Conservation (phyloP, 2,888 invertebrate species). For the Dynastes grantii region DNA sequence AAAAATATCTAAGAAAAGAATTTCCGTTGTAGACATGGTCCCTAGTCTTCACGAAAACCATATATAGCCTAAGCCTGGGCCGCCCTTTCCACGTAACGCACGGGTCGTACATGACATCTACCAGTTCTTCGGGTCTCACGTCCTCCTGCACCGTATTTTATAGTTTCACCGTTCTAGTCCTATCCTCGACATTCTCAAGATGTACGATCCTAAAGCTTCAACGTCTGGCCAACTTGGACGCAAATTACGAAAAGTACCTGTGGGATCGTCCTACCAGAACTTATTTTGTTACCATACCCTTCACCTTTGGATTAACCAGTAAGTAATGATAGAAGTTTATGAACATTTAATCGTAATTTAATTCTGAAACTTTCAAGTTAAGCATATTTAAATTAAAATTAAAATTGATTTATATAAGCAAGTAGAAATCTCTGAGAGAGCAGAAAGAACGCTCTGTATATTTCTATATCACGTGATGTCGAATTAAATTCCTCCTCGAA, state of each 20-base stretch:
- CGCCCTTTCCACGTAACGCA: conserved; percentile 52
- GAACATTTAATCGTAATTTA: neutral
- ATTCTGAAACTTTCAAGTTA: neutral
- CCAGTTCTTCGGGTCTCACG: conserved; percentile 50
- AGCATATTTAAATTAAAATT: neutral
- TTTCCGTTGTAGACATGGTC: conserved; percentile 52
- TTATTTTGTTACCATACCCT: conserved; percentile 40
- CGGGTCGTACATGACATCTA: conserved; percentile 53
- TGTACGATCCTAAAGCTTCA: conserved; percentile 1
- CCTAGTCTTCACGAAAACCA: conserved; percentile 32
- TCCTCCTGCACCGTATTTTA: conserved; percentile 39
- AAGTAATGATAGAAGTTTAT: conserved; percentile 11
- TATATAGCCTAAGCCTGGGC: conserved; percentile 47
- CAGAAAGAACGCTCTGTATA: too few species aligned
- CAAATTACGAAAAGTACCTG: neutral
- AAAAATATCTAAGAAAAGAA: neutral
- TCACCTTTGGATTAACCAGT: conserved; percentile 33
- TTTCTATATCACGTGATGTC: too few species aligned
- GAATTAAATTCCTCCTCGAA: too few species aligned
- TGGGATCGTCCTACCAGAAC: conserved; percentile 31
- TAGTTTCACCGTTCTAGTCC: conserved; percentile 12
- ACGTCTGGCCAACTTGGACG: conserved; percentile 21
- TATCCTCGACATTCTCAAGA: conserved; percentile 24
- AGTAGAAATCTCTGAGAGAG: too few species aligned
- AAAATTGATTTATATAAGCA: neutral